phyloP scores from a whole-genome alignment of 1,140 invertebrate species.

The Drosophila ananassae region DNA sequence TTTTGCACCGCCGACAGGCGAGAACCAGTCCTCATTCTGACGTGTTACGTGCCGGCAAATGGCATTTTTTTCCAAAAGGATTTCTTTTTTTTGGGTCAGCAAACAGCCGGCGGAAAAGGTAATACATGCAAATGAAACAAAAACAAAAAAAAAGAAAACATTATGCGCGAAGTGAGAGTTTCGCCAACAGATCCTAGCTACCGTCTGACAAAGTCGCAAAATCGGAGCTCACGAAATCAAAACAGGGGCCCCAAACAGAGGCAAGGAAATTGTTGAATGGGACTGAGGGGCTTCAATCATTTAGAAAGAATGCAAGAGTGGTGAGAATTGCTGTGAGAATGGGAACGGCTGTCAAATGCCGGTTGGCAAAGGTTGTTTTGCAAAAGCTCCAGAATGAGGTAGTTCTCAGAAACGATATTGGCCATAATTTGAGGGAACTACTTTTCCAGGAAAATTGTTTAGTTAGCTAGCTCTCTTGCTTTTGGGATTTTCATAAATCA shows the following conservation, averaged over 20 bases:
- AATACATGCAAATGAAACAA: conserved; percentile 29
- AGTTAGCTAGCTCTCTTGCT: too few relatives aligned
- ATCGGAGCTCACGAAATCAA: conserved; percentile 40
- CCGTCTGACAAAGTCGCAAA: conserved; percentile 35
- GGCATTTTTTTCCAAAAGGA: conserved; percentile 19
- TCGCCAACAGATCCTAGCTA: conserved; percentile 31
- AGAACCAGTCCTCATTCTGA: conserved; percentile 46
- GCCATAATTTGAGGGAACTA: too few relatives aligned
- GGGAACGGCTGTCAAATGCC: conserved; percentile 27
- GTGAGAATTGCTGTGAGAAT: conserved; percentile 35
- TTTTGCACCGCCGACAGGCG: conserved; percentile 29
- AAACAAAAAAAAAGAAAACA: conserved; percentile 26
- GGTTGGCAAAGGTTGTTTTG: conserved; percentile 10
- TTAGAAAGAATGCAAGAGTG: background rate
- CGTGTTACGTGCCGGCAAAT: conserved; percentile 61
- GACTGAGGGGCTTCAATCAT: conserved; percentile 14
- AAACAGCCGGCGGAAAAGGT: conserved; percentile 39
- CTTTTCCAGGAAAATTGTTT: too few relatives aligned
- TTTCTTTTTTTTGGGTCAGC: conserved; percentile 67
- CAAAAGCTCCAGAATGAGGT: conserved; percentile 9
- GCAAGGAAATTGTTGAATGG: background rate
- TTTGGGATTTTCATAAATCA: background rate
- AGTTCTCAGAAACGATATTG: background rate
- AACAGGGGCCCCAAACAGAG: background rate
- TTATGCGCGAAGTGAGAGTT: conserved; percentile 56